These are phyloP conservation scores for Vollenhovia emeryi DNA, from an alignment of 1,140 invertebrate species.

Conservation along the genomic window DNA sequence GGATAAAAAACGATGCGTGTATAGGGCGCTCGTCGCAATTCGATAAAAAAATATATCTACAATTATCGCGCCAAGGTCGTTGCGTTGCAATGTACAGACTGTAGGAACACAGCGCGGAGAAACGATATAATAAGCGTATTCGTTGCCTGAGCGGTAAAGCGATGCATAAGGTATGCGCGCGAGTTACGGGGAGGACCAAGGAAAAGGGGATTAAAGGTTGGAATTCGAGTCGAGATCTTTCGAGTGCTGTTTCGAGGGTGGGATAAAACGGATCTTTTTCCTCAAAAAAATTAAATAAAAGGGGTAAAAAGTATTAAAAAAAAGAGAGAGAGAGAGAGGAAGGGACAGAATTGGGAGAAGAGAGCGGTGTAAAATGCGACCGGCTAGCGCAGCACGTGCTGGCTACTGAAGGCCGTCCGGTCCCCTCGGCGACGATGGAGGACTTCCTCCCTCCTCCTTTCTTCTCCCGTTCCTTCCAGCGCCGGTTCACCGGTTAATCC, in stretches of 20 bases:
- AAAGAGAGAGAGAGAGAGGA: conserved; percentile 43
- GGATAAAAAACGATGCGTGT: conserved; percentile 63
- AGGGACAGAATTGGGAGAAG: conserved; percentile 55
- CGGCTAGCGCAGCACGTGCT: conserved; percentile 80
- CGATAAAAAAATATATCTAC: conserved; percentile 31
- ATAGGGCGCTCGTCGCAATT: conserved; percentile 70
- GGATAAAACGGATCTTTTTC: conserved; percentile 1
- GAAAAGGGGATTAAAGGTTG: neutral
- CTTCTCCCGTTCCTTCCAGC: neutral
- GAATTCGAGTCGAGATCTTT: neutral
- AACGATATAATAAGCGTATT: conserved; percentile 69
- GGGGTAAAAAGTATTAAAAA: conserved; percentile 38
- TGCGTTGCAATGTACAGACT: neutral
- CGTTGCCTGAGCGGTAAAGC: conserved; percentile 55
- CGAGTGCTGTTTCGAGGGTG: conserved; percentile 22
- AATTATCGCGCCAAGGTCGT: conserved; percentile 22
- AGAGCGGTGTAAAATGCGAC: conserved; percentile 66
- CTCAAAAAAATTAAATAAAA: conserved; percentile 29
- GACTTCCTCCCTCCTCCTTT: conserved; percentile 42
- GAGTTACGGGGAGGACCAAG: neutral
- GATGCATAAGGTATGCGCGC: conserved; percentile 18
- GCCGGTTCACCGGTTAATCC: neutral
- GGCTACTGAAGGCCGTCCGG: conserved; percentile 75
- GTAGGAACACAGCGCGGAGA: conserved; percentile 40
- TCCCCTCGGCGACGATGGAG: conserved; percentile 60